Evolutionary conservation across 2,113 vertebrate genomes (phyloP).

Genomic region (Nothoprocta perdicaria): DNA sequence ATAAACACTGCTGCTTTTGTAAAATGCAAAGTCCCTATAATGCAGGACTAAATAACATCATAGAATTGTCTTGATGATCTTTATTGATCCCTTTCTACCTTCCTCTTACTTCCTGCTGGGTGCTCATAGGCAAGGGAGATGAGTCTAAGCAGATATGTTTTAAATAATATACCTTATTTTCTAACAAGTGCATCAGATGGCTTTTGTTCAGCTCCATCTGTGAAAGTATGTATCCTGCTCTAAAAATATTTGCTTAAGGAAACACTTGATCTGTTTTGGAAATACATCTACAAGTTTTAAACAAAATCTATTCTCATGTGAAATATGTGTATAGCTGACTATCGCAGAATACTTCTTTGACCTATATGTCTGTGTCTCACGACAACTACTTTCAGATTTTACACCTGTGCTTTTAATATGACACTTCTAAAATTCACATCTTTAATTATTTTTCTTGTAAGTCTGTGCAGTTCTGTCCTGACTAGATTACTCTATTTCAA

Average conservation of each 20-base stretch:
- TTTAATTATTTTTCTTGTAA: background rate
- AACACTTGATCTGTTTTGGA: background rate
- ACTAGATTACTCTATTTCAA: background rate
- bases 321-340: accelerated
- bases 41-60: background rate
- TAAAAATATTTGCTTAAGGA: background rate
- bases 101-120: background rate
- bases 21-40: accelerated
- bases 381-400: background rate
- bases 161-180: background rate
- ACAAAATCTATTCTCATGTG: background rate
- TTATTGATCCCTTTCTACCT: background rate
- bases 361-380: background rate
- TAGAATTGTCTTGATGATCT: background rate
- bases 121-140: background rate
- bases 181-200: background rate
- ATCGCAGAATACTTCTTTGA: background rate
- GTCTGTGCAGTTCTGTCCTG: background rate
- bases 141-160: background rate
- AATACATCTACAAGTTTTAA: background rate
- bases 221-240: background rate
- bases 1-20: background rate
- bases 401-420: background rate
- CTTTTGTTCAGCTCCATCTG: background rate
- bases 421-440: background rate